phyloP scores from a whole-genome alignment of 2,113 vertebrate genomes.

The Megaceryle torquata region DNA sequence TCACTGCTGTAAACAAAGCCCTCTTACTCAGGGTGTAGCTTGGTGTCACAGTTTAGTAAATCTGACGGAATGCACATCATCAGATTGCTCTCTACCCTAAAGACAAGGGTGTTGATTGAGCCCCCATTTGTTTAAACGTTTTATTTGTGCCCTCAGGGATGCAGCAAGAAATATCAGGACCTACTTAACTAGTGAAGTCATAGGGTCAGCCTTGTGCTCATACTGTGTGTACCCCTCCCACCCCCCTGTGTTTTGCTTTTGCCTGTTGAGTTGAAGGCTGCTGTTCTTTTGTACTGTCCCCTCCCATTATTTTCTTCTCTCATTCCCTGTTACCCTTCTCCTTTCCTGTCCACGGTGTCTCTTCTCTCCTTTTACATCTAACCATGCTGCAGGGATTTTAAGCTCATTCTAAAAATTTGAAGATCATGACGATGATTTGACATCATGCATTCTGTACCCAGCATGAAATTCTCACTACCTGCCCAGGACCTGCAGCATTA shows the following conservation, averaged over 20 bases:
- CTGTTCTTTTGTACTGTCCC: not conserved
- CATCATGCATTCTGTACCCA: not conserved
- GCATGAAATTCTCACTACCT: not conserved
- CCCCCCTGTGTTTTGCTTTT: not conserved
- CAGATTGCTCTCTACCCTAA: not conserved
- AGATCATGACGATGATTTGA: not conserved
- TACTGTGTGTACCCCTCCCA: not conserved
- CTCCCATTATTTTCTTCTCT: not conserved
- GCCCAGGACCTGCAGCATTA: not conserved
- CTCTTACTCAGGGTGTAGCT: not conserved
- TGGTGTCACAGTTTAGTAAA: not conserved
- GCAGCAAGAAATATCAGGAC: not conserved
- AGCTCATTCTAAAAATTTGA: not conserved
- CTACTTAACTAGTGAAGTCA: constrained; percentile 30
- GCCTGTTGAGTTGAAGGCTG: not conserved
- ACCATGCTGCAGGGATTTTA: not conserved
- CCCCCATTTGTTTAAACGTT: not conserved
- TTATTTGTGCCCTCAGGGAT: constrained; percentile 27
- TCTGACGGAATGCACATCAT: not conserved
- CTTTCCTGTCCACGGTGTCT: not conserved
- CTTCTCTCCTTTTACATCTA: not conserved
- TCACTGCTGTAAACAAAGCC: not conserved
- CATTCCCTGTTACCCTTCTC: not conserved
- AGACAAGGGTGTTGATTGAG: not conserved
- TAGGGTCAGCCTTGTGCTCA: not conserved